Evolutionary conservation across 2,888 invertebrate genomes (phyloP), one percentile per base, ranked within the genome.

Genomic region (Caenorhabditis panamensis): DNA sequence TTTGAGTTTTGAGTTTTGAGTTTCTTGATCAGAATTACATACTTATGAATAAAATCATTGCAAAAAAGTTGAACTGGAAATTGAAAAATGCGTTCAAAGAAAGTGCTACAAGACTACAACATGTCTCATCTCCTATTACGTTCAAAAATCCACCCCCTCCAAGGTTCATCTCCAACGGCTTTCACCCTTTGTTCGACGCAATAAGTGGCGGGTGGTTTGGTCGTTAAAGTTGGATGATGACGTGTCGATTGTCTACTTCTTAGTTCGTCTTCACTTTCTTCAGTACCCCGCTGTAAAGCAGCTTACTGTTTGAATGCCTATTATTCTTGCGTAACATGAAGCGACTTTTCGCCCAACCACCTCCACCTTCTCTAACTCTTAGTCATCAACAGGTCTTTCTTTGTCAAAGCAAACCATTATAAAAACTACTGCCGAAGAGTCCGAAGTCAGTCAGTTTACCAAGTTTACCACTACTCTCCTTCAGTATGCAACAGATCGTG

Each of bases 321-420:
- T 75, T 75, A 75, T 75, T 75, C 66, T 75, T 75, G 64, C 75
- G 75, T 75, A 75, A 75, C 66, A 75, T 54, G 62, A 44, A 62
- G 54, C 66, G 66, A 66, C 51, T 71, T 71, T 61, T 62, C 53
- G 37, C 31, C 24, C 2, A 69, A 66, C 59, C 66, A 63, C 72
- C 63, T 64, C 64, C 37, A 49, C 66, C 31, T 9, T 31, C 31
- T 9, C 31, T 13, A 13, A 41, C 41, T 41, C 31, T 73, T 66
- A 75, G 59, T 75, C 75, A 75, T 75, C 75, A 75, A 75, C 75
- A 75, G 75, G 75, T 75, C 75, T 75, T n/a, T 75, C 75, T 75
- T 75, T 75, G 75, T 75, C 66, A 51, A 56, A 58, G 66, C 66
- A 51, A 56, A 58, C 61, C 66, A 66, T 75, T 75, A 75, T 75